phyloP scores from a whole-genome alignment of 1,140 invertebrate genomes.

The Tenebrio molitor region DNA sequence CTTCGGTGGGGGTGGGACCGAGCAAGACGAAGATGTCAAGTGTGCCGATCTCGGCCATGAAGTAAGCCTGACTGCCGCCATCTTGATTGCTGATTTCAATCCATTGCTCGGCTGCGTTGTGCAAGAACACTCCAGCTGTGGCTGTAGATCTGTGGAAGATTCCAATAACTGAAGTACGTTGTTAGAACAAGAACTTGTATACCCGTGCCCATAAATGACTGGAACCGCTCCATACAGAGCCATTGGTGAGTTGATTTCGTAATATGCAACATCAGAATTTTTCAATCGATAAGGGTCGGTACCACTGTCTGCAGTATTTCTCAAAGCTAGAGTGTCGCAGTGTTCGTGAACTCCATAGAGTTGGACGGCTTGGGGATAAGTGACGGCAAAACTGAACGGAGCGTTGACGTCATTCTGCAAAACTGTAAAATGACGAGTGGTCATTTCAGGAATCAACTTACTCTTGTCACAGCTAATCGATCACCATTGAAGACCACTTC shows the following conservation, averaged over 20 bases:
- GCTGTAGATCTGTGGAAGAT: constrained; percentile 82
- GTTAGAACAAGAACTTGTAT: background rate
- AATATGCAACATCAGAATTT: constrained; percentile 98
- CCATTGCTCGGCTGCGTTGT: constrained; percentile 98
- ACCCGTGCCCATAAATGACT: constrained; percentile 92
- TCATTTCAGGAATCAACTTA: constrained; percentile 85
- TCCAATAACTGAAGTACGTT: background rate
- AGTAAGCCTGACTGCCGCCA: constrained; percentile 77
- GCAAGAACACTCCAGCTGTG: constrained; percentile 92
- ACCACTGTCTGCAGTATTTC: constrained; percentile 81
- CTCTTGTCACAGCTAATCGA: constrained; percentile 67
- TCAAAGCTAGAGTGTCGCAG: constrained; percentile 89
- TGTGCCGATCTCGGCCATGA: constrained; percentile 93
- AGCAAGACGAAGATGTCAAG: constrained; percentile 93
- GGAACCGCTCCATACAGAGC: constrained; percentile 95
- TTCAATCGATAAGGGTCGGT: constrained; percentile 96
- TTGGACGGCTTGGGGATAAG: constrained; percentile 89
- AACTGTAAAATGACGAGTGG: background rate
- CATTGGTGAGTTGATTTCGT: constrained; percentile 93
- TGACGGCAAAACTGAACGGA: constrained; percentile 88
- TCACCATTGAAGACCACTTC: constrained; percentile 52
- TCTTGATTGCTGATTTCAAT: constrained; percentile 87
- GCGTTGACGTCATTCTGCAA: constrained; percentile 64
- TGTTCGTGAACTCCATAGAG: constrained; percentile 97
- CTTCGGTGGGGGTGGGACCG: constrained; percentile 86